Percentiles rank a stretch among this genome's conserved stretches.
phyloP scores from a whole-genome alignment of 2,797 vertebrate genomes.

The Buceros bicornis region DNA sequence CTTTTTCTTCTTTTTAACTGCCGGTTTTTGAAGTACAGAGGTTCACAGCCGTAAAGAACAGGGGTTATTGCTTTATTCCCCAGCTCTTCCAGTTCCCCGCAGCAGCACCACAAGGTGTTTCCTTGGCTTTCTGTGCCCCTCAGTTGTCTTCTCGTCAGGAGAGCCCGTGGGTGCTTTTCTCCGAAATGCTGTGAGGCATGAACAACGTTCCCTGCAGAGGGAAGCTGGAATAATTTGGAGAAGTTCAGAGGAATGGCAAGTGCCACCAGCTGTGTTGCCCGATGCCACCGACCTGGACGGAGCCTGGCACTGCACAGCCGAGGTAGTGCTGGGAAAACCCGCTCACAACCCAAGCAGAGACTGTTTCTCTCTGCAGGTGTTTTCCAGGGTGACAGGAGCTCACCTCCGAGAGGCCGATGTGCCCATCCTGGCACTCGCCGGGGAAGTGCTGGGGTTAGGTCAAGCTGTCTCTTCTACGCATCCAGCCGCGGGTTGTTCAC shows the following conservation, averaged over 20 bases:
- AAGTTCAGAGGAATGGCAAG: neutral
- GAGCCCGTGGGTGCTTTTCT: neutral
- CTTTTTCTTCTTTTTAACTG: neutral
- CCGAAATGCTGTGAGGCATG: too few species aligned
- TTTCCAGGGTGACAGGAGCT: slow-evolving; percentile 86
- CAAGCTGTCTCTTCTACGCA: slow-evolving; percentile 82
- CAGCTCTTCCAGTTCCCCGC: neutral
- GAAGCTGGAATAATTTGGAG: neutral
- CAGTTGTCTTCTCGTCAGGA: neutral
- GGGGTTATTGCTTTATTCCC: neutral
- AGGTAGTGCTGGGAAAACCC: neutral
- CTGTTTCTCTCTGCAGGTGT: neutral
- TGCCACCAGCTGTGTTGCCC: neutral
- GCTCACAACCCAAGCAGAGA: neutral
- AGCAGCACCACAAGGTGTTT: neutral
- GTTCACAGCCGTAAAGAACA: neutral
- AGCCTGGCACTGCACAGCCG: neutral
- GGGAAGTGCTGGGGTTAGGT: slow-evolving; percentile 81
- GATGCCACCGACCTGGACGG: neutral
- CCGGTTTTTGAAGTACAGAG: neutral
- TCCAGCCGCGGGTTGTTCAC: slow-evolving; percentile 80
- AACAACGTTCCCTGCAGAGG: neutral
- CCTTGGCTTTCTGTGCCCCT: neutral
- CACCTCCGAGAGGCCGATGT: slow-evolving; percentile 83
- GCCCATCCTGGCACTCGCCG: slow-evolving; percentile 80